Evolutionary conservation across 2,113 vertebrate species (phyloP).

Genomic region (Irena cyanogastra): DNA sequence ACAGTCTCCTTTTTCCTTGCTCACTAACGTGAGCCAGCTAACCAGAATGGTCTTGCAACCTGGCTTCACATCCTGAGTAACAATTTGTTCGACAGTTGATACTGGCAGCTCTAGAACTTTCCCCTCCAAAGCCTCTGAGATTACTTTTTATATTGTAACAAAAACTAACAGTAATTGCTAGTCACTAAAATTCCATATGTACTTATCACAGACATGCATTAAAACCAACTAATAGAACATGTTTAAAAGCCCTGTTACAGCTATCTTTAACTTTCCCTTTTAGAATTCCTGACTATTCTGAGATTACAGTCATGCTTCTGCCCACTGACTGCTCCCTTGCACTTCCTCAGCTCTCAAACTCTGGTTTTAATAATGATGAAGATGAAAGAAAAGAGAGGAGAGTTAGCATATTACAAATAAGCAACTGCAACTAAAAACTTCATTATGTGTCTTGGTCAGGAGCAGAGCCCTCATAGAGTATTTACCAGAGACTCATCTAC

Average conservation of each 20-base stretch:
- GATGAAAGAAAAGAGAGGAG: neutral
- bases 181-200: neutral
- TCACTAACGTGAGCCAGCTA: neutral
- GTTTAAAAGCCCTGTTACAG: neutral
- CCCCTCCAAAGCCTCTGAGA: neutral
- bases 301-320: neutral
- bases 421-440: neutral
- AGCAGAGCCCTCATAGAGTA: neutral
- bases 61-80: neutral
- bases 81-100: neutral
- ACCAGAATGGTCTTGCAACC: neutral
- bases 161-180: neutral
- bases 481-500: neutral
- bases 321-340: neutral
- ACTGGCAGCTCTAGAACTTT: neutral
- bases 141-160: neutral
- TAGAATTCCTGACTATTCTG: neutral
- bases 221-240: neutral
- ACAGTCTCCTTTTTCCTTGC: neutral
- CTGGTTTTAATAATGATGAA: neutral
- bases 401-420: neutral
- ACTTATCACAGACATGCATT: neutral
- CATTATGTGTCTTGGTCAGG: neutral
- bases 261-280: neutral
- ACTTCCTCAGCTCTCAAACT: neutral